Percentiles rank a stretch among this genome's conserved stretches.
phyloP scores from a whole-genome alignment of 1,140 invertebrate species.

The Formica selysi region DNA sequence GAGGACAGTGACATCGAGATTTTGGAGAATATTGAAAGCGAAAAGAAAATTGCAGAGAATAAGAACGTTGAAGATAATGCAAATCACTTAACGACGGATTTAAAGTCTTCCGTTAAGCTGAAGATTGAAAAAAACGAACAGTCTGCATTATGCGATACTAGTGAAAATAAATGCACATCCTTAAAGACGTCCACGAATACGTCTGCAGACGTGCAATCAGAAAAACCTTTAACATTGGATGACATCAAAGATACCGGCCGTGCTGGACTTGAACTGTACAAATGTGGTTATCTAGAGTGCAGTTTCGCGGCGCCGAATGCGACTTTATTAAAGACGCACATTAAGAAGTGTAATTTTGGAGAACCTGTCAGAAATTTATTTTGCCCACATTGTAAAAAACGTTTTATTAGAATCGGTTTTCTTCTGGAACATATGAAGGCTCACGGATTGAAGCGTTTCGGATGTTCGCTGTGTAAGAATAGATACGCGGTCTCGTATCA shows the following conservation, averaged over 20 bases:
- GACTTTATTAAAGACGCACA: constrained; percentile 84
- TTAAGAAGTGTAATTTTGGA: constrained; percentile 82
- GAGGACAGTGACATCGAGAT: constrained; percentile 83
- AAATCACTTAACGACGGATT: neutral
- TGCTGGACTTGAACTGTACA: constrained; percentile 84
- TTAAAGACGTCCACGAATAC: neutral
- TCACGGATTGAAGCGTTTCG: constrained; percentile 86
- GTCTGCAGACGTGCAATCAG: constrained; percentile 31
- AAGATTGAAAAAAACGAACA: constrained; percentile 35
- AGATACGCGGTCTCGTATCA: constrained; percentile 85
- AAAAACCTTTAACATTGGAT: constrained; percentile 76
- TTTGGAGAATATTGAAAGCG: constrained; percentile 75
- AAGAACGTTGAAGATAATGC: neutral
- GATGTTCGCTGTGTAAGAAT: constrained; percentile 86
- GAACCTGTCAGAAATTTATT: constrained; percentile 73
- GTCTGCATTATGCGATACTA: neutral
- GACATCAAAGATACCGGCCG: constrained; percentile 83
- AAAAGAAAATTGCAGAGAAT: neutral
- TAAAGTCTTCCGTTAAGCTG: neutral
- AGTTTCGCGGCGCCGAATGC: constrained; percentile 75
- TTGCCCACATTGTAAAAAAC: constrained; percentile 87
- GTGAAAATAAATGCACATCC: constrained; percentile 20
- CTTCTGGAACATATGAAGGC: constrained; percentile 85
- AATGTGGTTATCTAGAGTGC: constrained; percentile 86
- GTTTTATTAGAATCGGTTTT: constrained; percentile 81